These are phyloP conservation scores for Drosophila lacicola DNA, from an alignment of 2,888 invertebrate genomes.

Conservation along the genomic window DNA sequence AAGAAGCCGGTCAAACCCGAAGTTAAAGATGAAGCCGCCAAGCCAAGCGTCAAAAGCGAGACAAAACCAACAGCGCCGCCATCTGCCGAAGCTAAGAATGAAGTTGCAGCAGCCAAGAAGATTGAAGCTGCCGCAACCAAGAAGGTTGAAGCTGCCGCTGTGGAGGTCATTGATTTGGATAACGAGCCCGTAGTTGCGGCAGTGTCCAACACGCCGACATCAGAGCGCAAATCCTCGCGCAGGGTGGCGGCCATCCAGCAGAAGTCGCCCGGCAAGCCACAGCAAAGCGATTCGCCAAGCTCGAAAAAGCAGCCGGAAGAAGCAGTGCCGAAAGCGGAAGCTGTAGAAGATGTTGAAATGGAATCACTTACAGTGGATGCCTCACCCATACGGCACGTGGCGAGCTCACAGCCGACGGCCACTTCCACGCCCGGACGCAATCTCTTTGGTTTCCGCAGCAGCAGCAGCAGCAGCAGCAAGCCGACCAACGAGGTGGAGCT, in stretches of 20 bases:
- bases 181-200: background rate
- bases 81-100: constrained; percentile 23
- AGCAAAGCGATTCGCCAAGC: constrained; percentile 13
- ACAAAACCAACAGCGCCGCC: constrained; percentile 33
- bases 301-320: constrained; percentile 20
- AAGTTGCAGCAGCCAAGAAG: background rate
- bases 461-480: constrained; percentile 43
- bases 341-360: constrained; percentile 80
- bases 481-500: constrained; percentile 68
- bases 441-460: constrained; percentile 60
- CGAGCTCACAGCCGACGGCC: constrained; percentile 61
- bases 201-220: constrained; percentile 45
- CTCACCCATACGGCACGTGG: constrained; percentile 64
- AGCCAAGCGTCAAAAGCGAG: constrained; percentile 33
- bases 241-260: constrained; percentile 33
- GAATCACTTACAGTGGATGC: constrained; percentile 69
- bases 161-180: constrained; percentile 10
- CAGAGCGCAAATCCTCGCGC: constrained; percentile 68
- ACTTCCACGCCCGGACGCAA: constrained; percentile 82
- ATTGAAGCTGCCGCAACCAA: constrained; percentile 23
- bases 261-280: constrained; percentile 48
- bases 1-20: constrained; percentile 20
- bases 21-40: constrained; percentile 16
- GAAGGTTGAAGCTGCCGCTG: constrained; percentile 15
- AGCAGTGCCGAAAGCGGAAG: background rate